Evolutionary conservation across 1,140 invertebrate genomes (phyloP), one percentile per base, ranked within the genome.

Genomic region (Macrobrachium nipponense): DNA sequence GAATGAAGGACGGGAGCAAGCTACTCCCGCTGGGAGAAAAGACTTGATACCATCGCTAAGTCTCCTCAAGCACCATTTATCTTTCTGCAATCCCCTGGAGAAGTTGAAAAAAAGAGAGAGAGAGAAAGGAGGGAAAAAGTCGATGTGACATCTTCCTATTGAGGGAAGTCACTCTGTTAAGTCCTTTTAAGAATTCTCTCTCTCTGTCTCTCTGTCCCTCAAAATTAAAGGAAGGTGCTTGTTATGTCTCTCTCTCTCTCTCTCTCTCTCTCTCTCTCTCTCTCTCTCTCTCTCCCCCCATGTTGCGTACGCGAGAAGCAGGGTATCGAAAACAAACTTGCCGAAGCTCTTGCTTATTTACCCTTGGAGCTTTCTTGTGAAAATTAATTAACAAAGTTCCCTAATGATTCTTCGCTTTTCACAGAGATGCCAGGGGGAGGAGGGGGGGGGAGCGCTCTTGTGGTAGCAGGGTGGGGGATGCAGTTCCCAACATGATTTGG

Each of bases 381-480:
- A 51, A 75, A 75, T 75, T 75, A 75, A 75, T 75, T 75, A 75
- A 75, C 72, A 75, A 75, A 75, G 72, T 75, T 75, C 43, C 72
- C 58, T 75, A 51, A 75, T 75, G 72, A 75, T 73, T 51, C 18
- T 51, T 18, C 36, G 7, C 36, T 36, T 12, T 36, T n/a, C 18
- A 51, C 44, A 51, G 10, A 73, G 36, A 14, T 43, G 72, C n/a
- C 17, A 8, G 2, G 36, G 7, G 72, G 6, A 8, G 2, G 36
- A 2, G 72, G 6, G 68, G 11, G 8, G 64, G 64, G 1, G 12
- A n/a, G 10, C 4, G 27, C 18, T 68, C 8, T 68, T n/a, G 64
- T 20, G 64, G n/a, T n/a, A 0, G 64, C n/a, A 68, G 27, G 27
- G 64, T 14, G 18, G n/a, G n/a, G 5, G 64, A 68, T n/a, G 64